These are phyloP conservation scores for Sitta europaea DNA, from an alignment of 2,113 vertebrate species.

Conservation along the genomic window DNA sequence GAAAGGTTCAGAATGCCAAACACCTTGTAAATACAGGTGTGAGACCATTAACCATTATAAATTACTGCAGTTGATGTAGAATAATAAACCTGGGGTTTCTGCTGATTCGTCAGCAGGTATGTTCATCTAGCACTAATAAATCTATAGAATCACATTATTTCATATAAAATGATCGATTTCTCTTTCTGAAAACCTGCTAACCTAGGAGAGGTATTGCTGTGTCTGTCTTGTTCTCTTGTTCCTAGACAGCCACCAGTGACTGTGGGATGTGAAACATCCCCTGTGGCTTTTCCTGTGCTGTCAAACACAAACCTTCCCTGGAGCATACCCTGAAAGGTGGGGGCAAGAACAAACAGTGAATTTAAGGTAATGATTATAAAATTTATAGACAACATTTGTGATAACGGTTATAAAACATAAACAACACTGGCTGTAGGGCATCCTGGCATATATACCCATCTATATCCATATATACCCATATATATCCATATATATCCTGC, in stretches of 20 bases:
- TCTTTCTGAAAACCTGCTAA: neutral
- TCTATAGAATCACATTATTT: neutral
- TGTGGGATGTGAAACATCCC: neutral
- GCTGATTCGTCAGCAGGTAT: neutral
- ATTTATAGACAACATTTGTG: neutral
- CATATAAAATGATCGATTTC: neutral
- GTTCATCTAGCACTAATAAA: neutral
- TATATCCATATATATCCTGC: no score
- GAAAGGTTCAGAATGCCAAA: neutral
- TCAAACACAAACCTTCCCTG: neutral
- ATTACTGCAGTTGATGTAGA: neutral
- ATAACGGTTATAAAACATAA: neutral
- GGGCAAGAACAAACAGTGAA: neutral
- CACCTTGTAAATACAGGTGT: neutral
- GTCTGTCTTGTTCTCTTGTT: neutral
- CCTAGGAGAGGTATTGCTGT: neutral
- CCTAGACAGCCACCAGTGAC: accelerated
- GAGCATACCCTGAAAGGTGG: neutral
- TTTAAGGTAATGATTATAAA: neutral
- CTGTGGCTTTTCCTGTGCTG: neutral
- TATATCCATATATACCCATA: neutral
- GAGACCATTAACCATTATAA: neutral
- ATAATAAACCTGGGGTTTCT: neutral
- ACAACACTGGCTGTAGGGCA: accelerated
- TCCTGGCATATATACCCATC: no score